Evolutionary conservation across 2,888 invertebrate species (phyloP).

Genomic region (Trissoscelio sp.): DNA sequence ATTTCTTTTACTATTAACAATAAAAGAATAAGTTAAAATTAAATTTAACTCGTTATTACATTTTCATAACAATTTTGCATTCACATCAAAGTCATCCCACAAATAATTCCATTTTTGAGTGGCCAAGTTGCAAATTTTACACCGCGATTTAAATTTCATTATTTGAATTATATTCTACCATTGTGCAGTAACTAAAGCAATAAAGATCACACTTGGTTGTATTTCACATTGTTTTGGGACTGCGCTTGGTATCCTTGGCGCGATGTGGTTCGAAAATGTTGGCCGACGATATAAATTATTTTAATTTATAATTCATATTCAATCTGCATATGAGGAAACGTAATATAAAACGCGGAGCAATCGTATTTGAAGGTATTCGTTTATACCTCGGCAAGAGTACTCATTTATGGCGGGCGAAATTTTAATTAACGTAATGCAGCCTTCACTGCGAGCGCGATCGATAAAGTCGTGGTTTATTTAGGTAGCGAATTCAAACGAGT

Average conservation of each 20-base stretch:
- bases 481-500: constrained; percentile 61
- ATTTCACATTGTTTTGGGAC: constrained; percentile 40
- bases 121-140: constrained; percentile 12
- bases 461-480: constrained; percentile 66
- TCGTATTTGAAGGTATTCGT: constrained; percentile 53
- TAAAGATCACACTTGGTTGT: constrained; percentile 16
- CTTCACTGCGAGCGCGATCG: constrained; percentile 53
- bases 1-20: no score
- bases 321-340: constrained; percentile 53
- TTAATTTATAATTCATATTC: constrained; percentile 59
- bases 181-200: constrained; percentile 28
- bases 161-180: constrained; percentile 39
- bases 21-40: no score
- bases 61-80: not conserved
- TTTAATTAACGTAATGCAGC: constrained; percentile 68
- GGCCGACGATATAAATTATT: constrained; percentile 53
- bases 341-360: constrained; percentile 40
- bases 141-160: constrained; percentile 36
- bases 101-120: constrained; percentile 22
- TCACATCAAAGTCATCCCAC: constrained; percentile 1
- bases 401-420: constrained; percentile 62
- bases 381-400: constrained; percentile 44
- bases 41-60: not conserved
- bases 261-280: constrained; percentile 18
- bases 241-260: constrained; percentile 19